Evolutionary conservation across 2,113 vertebrate genomes (phyloP), one percentile per base, ranked within the genome.

Genomic region (Struthio camelus): DNA sequence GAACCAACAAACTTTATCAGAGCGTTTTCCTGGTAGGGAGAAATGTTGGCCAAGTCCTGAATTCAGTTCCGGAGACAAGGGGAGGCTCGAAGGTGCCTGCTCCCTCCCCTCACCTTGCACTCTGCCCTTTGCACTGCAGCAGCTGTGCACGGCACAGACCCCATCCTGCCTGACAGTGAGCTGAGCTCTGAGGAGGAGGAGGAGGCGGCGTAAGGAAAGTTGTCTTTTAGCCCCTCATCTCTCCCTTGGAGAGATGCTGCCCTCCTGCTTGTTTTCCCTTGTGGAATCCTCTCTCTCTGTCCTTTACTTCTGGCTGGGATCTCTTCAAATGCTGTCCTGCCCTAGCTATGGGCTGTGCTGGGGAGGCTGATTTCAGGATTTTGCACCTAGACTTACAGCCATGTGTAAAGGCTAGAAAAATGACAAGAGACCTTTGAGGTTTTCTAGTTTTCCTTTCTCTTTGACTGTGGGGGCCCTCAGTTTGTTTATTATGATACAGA

Each of bases 11-110:
- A 30, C 1, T 28, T 77, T 46, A 58, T 67, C 15, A 65, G 44
- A 1, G 1, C 11, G 1, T 80, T 87, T 80, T 84, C 36, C 54
- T 73, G n/a, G 11, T 40, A 89, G 50, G 20, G 62, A 73, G 51
- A 34, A 93, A 18, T 1, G 0, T 28, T 86, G 76, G 64, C 19
- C n/a, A n/a, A 75, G 40, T 59, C 24, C 34, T 61, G 50, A 82
- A 77, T 24, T 46, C 0, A 0, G 38, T 24, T 61, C 27, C 15
- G n/a, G 51, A 82, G 8, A 28, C 14, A 38, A 94, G 10, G 7
- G 59, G 20, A 59, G 19, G 42, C 14, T 79, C 0, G 0, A 40
- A 1, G 0, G 36, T 10, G 30, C 34, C 34, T 40, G 46, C 10
- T 34, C 72, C 9, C 7, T 84, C 6, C 36, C 10, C 9, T 67